Conservation (phyloP, 1,140 invertebrate genomes). For the Cotesia vestalis region DNA sequence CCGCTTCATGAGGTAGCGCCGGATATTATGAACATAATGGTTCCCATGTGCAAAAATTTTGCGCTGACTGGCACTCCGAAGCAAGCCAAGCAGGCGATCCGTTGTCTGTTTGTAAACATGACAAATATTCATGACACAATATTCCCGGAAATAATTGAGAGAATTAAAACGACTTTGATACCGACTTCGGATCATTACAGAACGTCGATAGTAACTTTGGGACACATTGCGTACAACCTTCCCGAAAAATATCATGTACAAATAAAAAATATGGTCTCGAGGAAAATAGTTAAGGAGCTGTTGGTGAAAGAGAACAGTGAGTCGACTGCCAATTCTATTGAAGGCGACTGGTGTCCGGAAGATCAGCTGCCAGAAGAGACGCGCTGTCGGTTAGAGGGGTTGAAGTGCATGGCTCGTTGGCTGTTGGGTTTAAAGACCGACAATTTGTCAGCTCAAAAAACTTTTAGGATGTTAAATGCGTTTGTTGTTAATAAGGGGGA, state of each 20-base stretch:
- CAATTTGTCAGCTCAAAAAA: slow-evolving; percentile 90
- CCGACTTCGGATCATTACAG: slow-evolving; percentile 86
- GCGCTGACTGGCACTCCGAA: slow-evolving; percentile 89
- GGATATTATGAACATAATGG: slow-evolving; percentile 75
- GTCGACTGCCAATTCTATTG: slow-evolving; percentile 62
- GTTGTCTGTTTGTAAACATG: slow-evolving; percentile 90
- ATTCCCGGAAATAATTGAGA: slow-evolving; percentile 88
- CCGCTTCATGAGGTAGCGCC: slow-evolving; percentile 80
- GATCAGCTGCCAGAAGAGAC: slow-evolving; percentile 90
- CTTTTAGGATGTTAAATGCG: slow-evolving; percentile 90
- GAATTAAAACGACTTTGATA: slow-evolving; percentile 77
- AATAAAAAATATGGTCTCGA: slow-evolving; percentile 93
- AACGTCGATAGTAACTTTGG: slow-evolving; percentile 91
- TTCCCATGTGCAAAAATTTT: slow-evolving; percentile 87
- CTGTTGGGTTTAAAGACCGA: slow-evolving; percentile 89
- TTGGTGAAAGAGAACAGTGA: slow-evolving; percentile 83
- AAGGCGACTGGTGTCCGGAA: slow-evolving; percentile 86
- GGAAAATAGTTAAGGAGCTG: slow-evolving; percentile 95
- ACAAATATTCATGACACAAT: slow-evolving; percentile 81
- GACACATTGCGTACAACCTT: slow-evolving; percentile 92
- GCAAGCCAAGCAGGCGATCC: slow-evolving; percentile 95
- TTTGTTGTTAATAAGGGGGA: slow-evolving; percentile 91
- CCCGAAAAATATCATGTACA: slow-evolving; percentile 87
- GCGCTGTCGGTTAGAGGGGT: slow-evolving; percentile 90
- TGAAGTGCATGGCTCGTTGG: slow-evolving; percentile 97